Conservation (phyloP, 2,888 invertebrate species). For the Nephrocerus scutellatus region DNA sequence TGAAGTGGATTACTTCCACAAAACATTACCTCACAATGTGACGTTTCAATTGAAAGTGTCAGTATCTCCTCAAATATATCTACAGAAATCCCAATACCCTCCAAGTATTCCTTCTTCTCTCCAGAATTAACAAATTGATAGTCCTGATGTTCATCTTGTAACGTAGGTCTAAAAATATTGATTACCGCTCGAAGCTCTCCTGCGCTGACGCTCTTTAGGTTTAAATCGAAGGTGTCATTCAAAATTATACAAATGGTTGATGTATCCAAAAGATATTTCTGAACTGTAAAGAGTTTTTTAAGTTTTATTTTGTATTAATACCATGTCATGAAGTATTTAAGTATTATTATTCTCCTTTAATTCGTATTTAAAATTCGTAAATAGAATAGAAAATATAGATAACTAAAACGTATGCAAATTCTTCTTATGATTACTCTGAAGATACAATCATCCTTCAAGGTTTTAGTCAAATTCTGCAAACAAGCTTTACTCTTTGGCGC, state of each 20-base stretch:
- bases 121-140: constrained; percentile 24
- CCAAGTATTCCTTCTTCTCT: constrained; percentile 20
- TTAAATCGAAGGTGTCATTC: constrained; percentile 27
- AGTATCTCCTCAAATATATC: constrained; percentile 31
- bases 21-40: constrained; percentile 37
- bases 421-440: too few relatives aligned
- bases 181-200: constrained; percentile 18
- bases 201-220: constrained; percentile 12
- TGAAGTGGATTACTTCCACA: neutral
- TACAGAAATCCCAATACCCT: constrained; percentile 19
- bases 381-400: too few relatives aligned
- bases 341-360: too few relatives aligned
- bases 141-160: constrained; percentile 18
- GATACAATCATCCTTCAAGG: too few relatives aligned
- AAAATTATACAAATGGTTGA: constrained; percentile 34
- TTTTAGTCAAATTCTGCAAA: too few relatives aligned
- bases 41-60: constrained; percentile 33
- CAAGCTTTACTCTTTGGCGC: too few relatives aligned
- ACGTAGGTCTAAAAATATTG: constrained; percentile 21
- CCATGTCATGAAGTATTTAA: too few relatives aligned
- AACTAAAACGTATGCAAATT: too few relatives aligned
- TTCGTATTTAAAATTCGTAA: too few relatives aligned
- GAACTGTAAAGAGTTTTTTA: constrained; percentile 25
- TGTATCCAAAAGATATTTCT: constrained; percentile 28
- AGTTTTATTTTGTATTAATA: too few relatives aligned